These are phyloP conservation scores for Cabera pusaria DNA, from an alignment of 2,888 invertebrate species.

Conservation along the genomic window DNA sequence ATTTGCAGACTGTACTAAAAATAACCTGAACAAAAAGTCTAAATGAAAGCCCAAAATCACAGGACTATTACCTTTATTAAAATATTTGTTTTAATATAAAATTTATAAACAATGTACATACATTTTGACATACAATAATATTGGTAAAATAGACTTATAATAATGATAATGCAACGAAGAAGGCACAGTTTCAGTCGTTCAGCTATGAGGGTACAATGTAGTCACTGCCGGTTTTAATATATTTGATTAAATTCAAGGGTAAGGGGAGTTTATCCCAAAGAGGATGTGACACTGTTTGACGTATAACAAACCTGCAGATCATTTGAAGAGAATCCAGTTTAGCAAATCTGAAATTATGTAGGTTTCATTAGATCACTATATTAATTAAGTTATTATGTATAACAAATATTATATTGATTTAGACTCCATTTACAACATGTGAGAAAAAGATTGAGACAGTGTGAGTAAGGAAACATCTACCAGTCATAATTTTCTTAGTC, in stretches of 20 bases:
- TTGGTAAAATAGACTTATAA: slow-evolving; percentile 31
- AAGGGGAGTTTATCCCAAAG: slow-evolving; percentile 87
- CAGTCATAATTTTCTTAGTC: too few relatives aligned
- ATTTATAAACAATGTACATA: slow-evolving; percentile 55
- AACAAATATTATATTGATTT: too few relatives aligned
- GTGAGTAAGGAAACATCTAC: too few relatives aligned
- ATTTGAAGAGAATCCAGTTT: slow-evolving; percentile 87
- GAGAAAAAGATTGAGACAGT: too few relatives aligned
- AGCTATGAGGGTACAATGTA: slow-evolving; percentile 71
- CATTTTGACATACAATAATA: slow-evolving; percentile 29
- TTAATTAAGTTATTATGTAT: too few relatives aligned
- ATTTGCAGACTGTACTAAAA: too few relatives aligned
- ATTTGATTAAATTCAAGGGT: slow-evolving; percentile 75
- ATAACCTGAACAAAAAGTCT: too few relatives aligned
- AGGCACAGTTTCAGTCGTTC: slow-evolving; percentile 49
- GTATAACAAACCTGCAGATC: slow-evolving; percentile 89
- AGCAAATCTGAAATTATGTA: slow-evolving; percentile 83
- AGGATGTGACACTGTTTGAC: slow-evolving; percentile 86
- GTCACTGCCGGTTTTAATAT: slow-evolving; percentile 73
- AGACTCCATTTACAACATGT: too few relatives aligned
- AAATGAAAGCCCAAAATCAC: slow-evolving; percentile 40
- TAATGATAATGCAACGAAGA: slow-evolving; percentile 43
- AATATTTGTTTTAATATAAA: slow-evolving; percentile 61
- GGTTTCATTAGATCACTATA: neutral
- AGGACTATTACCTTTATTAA: slow-evolving; percentile 52